Evolutionary conservation across 23 tunicate species (phyloP).

Genomic region (Styela clava): DNA sequence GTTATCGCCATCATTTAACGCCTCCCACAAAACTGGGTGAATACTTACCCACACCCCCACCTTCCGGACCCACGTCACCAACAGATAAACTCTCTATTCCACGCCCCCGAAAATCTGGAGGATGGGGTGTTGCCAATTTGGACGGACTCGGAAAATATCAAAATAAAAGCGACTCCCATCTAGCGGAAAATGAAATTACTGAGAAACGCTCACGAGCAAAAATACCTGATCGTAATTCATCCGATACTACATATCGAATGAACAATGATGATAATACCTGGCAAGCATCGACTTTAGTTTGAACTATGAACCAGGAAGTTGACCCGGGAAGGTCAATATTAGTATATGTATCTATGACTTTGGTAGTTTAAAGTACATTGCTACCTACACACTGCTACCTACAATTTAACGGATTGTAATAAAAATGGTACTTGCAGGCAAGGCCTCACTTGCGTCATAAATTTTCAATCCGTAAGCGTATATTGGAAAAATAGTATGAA

Average conservation of each 20-base stretch:
- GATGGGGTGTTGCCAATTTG: slow-evolving; percentile 10
- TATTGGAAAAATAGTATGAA: no score
- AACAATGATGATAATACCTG: slow-evolving; percentile 13
- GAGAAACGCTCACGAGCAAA: neutral
- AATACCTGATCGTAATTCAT: neutral
- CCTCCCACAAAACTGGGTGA: neutral
- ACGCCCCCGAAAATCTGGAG: neutral
- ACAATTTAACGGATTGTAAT: no score
- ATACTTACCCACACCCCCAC: slow-evolving; percentile 13
- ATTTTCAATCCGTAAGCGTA: no score
- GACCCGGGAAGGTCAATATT: no score
- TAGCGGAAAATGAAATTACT: neutral
- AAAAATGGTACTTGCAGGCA: no score
- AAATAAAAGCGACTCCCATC: neutral
- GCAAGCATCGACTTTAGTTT: slow-evolving; percentile 29
- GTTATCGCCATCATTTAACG: neutral
- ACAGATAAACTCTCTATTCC: neutral
- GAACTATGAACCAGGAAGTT: no score
- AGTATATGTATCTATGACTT: no score
- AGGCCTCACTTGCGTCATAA: no score
- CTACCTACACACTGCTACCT: no score
- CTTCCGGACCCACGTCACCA: slow-evolving; percentile 18
- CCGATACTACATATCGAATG: slow-evolving; percentile 5
- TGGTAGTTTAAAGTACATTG: no score
- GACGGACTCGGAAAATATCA: neutral